Conservation (phyloP, 2,888 invertebrate genomes). For the Trachelus tabidus region DNA sequence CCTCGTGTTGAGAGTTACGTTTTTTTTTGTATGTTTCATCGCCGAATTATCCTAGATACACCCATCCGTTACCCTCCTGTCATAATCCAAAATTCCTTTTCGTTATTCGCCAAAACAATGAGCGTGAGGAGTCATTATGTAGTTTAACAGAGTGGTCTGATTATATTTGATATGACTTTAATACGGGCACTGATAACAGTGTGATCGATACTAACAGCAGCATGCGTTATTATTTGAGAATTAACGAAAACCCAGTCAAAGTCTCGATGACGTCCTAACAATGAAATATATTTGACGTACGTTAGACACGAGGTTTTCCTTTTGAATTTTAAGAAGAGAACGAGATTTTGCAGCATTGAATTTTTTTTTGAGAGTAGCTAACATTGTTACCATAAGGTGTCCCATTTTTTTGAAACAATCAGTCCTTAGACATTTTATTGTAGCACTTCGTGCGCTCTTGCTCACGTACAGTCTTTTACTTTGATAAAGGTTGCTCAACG, state of each 20-base stretch:
- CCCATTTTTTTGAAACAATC: neutral
- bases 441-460: neutral
- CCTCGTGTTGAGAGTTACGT: conserved; percentile 20
- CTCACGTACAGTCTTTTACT: conserved; percentile 1
- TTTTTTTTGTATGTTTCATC: conserved; percentile 21
- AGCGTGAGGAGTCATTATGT: conserved; percentile 3
- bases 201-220: conserved; percentile 42
- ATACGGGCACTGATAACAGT: conserved; percentile 23
- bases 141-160: conserved; percentile 4
- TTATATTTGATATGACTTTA: conserved; percentile 10
- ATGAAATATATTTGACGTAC: neutral
- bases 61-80: conserved; percentile 12
- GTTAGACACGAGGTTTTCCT: neutral
- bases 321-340: neutral
- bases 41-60: neutral
- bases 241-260: neutral
- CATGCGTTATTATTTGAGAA: conserved; percentile 29
- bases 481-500: conserved; percentile 73
- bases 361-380: neutral
- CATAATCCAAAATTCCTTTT: neutral
- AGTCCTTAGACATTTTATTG: neutral
- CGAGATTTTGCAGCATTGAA: neutral
- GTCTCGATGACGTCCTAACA: neutral
- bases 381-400: neutral
- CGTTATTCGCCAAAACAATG: neutral